Percentiles rank a stretch among this genome's conserved stretches.
phyloP scores from a whole-genome alignment of 23 tunicate genomes.

The Ciona savignyi region DNA sequence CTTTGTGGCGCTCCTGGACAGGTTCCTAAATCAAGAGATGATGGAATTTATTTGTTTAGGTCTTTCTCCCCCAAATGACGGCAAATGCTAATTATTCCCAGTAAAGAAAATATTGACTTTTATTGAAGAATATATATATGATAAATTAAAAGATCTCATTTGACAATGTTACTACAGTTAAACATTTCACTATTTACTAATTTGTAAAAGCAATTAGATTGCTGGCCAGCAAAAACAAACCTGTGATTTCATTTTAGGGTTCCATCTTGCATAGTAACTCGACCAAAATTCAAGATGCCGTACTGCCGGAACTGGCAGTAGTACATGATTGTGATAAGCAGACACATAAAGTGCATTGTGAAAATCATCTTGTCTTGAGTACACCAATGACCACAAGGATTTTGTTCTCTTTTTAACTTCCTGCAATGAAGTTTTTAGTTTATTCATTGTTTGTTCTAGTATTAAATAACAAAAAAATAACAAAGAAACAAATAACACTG shows the following conservation, averaged over 20 bases:
- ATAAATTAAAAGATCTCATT: no score
- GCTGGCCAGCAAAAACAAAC: slow-evolving; percentile 31
- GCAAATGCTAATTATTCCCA: no score
- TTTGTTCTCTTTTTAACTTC: slow-evolving; percentile 56
- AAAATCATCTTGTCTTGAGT: slow-evolving; percentile 47
- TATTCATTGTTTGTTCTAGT: no score
- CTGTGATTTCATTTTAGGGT: slow-evolving; percentile 80
- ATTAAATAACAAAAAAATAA: no score
- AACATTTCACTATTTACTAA: no score
- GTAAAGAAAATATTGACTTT: neutral
- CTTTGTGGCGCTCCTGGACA: slow-evolving; percentile 71
- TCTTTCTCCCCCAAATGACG: neutral
- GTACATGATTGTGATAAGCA: slow-evolving; percentile 82
- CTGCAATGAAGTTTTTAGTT: no score
- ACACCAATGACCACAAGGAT: slow-evolving; percentile 77
- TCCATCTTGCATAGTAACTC: slow-evolving; percentile 82
- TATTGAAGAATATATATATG: neutral
- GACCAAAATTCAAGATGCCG: slow-evolving; percentile 89
- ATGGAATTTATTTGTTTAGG: neutral
- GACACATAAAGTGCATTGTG: slow-evolving; percentile 81
- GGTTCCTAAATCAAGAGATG: slow-evolving; percentile 38
- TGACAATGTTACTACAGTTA: no score
- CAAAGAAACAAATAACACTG: no score
- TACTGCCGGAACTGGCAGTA: slow-evolving; percentile 77
- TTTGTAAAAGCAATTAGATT: no score